Evolutionary conservation across 2,113 vertebrate genomes (phyloP).

Genomic region (Alligator sinensis): DNA sequence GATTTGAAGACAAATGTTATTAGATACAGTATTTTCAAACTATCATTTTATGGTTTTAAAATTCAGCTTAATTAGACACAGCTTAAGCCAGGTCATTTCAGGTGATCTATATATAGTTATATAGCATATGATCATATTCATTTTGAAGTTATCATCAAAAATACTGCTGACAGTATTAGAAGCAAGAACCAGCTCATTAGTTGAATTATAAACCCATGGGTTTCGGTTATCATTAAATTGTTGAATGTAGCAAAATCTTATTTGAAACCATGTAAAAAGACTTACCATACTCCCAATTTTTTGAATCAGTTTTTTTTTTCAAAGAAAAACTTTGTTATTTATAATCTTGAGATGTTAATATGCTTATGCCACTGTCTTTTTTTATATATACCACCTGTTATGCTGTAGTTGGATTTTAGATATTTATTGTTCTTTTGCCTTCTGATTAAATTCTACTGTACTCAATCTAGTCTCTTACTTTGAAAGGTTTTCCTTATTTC

Average conservation of each 20-base stretch:
- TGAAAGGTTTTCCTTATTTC: background rate
- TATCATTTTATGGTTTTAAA: background rate
- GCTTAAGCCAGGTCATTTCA: constrained; percentile 64
- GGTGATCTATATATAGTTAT: constrained; percentile 65
- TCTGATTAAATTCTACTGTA: constrained; percentile 59
- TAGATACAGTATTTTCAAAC: background rate
- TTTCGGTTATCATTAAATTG: constrained; percentile 57
- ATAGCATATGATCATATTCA: constrained; percentile 55
- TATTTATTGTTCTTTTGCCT: constrained; percentile 29
- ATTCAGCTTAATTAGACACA: constrained; percentile 34
- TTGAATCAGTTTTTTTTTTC: constrained; percentile 53
- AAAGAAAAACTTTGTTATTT: background rate
- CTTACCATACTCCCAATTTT: background rate
- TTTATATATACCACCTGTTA: constrained; percentile 38
- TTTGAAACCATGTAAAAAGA: constrained; percentile 22
- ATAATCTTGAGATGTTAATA: constrained; percentile 61
- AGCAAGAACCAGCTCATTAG: constrained; percentile 69
- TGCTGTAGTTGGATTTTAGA: constrained; percentile 42
- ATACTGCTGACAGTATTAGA: constrained; percentile 66
- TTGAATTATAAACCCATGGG: constrained; percentile 73
- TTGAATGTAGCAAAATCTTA: constrained; percentile 15
- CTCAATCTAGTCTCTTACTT: constrained; percentile 12
- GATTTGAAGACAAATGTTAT: constrained; percentile 15
- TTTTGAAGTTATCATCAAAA: constrained; percentile 56
- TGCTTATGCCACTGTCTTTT: constrained; percentile 23